Evolutionary conservation across 2,888 invertebrate genomes (phyloP).

Genomic region (Coenonympha glycerion): DNA sequence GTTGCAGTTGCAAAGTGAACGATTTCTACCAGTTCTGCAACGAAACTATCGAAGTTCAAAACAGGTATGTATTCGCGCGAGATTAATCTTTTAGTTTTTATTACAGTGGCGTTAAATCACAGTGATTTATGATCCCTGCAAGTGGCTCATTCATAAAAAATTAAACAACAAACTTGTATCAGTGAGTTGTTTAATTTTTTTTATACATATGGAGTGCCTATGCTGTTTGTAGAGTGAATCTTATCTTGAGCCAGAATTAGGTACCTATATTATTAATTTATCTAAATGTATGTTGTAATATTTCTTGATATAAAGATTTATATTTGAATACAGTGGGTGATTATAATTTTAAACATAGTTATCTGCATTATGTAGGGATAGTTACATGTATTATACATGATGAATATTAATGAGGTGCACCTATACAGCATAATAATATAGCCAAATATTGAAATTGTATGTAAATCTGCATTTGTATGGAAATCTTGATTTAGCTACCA

Average conservation of each 20-base stretch:
- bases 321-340: neutral
- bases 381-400: neutral
- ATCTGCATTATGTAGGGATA: neutral
- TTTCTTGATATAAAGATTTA: no score
- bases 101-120: neutral
- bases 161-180: neutral
- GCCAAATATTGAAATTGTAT: neutral
- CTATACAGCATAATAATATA: no score
- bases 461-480: neutral
- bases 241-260: no score
- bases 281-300: no score
- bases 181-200: no score
- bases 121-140: neutral
- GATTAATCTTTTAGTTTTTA: neutral
- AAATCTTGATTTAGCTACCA: neutral
- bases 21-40: conserved; percentile 83
- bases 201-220: no score
- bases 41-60: conserved; percentile 80
- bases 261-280: no score
- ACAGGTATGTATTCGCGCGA: conserved; percentile 49
- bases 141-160: conserved; percentile 13
- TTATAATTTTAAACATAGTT: neutral
- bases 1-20: conserved; percentile 82
- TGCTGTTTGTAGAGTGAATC: no score
- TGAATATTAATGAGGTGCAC: neutral